Base-by-base conservation (phyloP, 2,888 invertebrate species). In the Drepanosiphum platanoidis region DNA sequence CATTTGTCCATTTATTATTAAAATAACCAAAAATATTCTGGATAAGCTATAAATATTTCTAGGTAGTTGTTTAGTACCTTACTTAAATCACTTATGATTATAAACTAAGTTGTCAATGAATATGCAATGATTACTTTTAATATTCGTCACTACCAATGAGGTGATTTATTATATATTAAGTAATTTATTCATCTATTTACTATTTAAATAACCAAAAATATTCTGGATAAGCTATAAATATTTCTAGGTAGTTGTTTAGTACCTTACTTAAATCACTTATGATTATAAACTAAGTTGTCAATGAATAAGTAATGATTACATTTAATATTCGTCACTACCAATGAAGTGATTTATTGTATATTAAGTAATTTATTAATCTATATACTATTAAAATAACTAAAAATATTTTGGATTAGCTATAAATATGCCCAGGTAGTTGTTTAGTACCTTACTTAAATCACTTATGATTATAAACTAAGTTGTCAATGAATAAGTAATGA, bases 251-350 rank as follows among this genome's bases (percentile, higher is more conserved):
- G 3, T 46, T 46, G 1, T 1, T 3, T 68, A 36, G 36, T 42
- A 72, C 39, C 18, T 11, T 30, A 27, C 22, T 3, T 18, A 2
- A 74, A 74, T 61, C 61, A 61, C 61, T n/a, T 7, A 61, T 61
- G 61, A 32, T 46, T 46, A 46, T 30, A 72, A 15, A 72, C 8
- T n/a, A 61, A n/a, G 61, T 27, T 22, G 18, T 30, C 13, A 68
- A 61, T 61, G 61, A 61, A 27, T 61, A 61, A 27, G 3, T 61
- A 61, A 27, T 61, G 61, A 61, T 7, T 61, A 27, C n/a, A 61
- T 61, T 27, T 27, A 61, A 27, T 61, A 61, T 39, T 71, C 71
- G 71, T 71, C 71, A 71, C 71, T 71, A 71, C 71, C 71, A 42
- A 71, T 71, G 71, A 71, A 36, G 71, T 42, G 39, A 71, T 71